These are phyloP conservation scores for Xylota segnis DNA, from an alignment of 2,888 invertebrate species.

Conservation along the genomic window DNA sequence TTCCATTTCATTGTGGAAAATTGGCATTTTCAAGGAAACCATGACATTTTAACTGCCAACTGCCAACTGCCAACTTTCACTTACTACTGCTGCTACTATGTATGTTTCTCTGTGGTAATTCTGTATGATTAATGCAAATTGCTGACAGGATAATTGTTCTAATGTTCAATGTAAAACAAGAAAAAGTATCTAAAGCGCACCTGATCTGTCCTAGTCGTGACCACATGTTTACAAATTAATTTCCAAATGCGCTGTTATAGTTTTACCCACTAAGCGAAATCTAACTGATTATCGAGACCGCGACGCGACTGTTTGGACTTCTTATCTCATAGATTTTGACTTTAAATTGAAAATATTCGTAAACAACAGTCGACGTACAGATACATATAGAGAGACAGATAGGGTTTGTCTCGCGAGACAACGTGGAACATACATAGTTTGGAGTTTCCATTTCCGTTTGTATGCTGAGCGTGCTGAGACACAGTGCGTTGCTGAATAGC, in stretches of 20 bases:
- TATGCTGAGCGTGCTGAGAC: constrained; percentile 41
- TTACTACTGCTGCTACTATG: constrained; percentile 8
- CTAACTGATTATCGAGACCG: constrained; percentile 37
- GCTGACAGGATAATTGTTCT: constrained; percentile 60
- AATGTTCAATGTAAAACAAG: constrained; percentile 47
- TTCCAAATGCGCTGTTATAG: constrained; percentile 42
- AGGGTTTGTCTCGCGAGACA: constrained; percentile 30
- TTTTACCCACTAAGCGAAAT: constrained; percentile 23
- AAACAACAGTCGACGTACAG: constrained; percentile 10
- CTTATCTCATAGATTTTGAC: constrained; percentile 46
- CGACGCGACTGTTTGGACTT: constrained; percentile 11
- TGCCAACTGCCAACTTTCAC: constrained; percentile 65
- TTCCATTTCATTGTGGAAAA: constrained; percentile 15
- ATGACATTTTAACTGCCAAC: constrained; percentile 52
- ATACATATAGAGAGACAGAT: background rate
- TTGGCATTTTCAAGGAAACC: constrained; percentile 60
- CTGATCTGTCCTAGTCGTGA: constrained; percentile 32
- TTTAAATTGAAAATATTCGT: constrained; percentile 24
- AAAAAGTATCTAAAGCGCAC: constrained; percentile 29
- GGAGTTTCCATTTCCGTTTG: constrained; percentile 41
- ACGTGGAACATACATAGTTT: constrained; percentile 52
- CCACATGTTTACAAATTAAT: constrained; percentile 39
- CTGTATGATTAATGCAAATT: constrained; percentile 51
- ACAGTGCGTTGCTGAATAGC: constrained; percentile 52
- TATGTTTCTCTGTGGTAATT: constrained; percentile 36